Base-by-base conservation (phyloP, 2,797 vertebrate species). In the Labroides dimidiatus region DNA sequence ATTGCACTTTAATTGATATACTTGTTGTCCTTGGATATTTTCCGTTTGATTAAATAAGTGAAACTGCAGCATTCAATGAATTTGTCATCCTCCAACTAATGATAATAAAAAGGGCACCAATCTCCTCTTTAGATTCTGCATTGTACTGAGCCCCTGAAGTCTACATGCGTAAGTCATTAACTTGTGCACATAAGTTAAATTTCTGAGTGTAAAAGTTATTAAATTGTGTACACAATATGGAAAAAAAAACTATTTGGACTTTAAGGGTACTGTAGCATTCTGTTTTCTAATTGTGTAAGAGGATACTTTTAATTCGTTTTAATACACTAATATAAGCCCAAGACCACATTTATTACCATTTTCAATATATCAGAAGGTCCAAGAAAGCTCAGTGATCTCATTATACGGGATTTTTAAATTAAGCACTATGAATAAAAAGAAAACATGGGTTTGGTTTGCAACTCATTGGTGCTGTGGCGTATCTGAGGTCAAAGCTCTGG, bases 1-100 rank as follows among this genome's bases (percentile, higher is more conserved):
- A 94, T 93, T 91, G 90, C 92, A 94, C 92, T 94, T 93, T 89
- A 78, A 86, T 81, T 78, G 75, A 90, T 66, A 85, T 75, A 78
- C 73, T 81, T 64, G 78, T 78, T 72, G 63, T 87, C 85, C 64
- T 80, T 49, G 61, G 51, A 85, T 65, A 36, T 79, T 88, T 85
- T 72, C 16, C 54, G 68, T 61, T 44, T 66, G 77, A 82, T 86
- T 52, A 78, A 80, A 87, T 84, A 82, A 80, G 79, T 80, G 62
- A 84, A 83, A 85, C 64, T 80, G 82, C 82, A 89, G 86, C 82
- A 86, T 82, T 68, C 77, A 50, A 73, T 71, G 44, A 57, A 69
- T 79, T 45, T 52, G 21, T 67, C 52, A 64, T n/a, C 53, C 30
- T 70, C 33, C 71, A 59, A 77, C 74, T 73, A 23, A 52, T n/a